These are phyloP conservation scores for Nephila pilipes DNA, from an alignment of 1,140 invertebrate species.

Conservation along the genomic window DNA sequence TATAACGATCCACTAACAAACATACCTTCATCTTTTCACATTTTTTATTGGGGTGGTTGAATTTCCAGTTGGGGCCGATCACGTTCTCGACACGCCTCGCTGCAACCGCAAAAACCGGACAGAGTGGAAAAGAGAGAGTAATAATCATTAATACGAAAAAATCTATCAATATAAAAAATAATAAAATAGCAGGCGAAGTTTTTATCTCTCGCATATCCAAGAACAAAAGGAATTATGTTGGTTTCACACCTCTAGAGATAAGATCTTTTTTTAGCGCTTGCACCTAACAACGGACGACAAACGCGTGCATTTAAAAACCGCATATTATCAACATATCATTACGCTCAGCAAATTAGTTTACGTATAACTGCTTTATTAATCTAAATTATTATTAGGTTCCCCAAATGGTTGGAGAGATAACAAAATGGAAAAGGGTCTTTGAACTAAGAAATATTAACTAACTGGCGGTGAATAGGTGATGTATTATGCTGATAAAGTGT, in stretches of 20 bases:
- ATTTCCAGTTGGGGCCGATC: neutral
- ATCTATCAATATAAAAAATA: conserved; percentile 13
- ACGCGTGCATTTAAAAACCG: neutral
- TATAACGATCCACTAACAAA: conserved; percentile 41
- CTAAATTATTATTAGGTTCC: conserved; percentile 12
- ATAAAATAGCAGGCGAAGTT: neutral
- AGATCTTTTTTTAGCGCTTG: neutral
- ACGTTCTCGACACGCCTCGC: conserved; percentile 49
- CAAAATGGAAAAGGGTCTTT: conserved; percentile 39
- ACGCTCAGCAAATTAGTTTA: conserved; percentile 6
- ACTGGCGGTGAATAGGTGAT: neutral
- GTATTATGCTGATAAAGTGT: neutral
- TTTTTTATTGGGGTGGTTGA: neutral
- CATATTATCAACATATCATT: conserved; percentile 37
- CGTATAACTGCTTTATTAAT: conserved; percentile 38
- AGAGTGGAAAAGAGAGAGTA: conserved; percentile 8
- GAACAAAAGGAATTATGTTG: conserved; percentile 61
- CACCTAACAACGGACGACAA: conserved; percentile 9
- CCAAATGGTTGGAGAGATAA: neutral
- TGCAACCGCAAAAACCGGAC: conserved; percentile 20
- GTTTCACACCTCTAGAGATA: conserved; percentile 48
- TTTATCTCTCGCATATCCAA: conserved; percentile 11
- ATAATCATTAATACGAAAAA: conserved; percentile 66
- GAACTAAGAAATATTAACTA: conserved; percentile 29
- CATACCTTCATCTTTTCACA: neutral